Evolutionary conservation across 2,888 invertebrate species (phyloP).

Genomic region (Thera obeliscata): DNA sequence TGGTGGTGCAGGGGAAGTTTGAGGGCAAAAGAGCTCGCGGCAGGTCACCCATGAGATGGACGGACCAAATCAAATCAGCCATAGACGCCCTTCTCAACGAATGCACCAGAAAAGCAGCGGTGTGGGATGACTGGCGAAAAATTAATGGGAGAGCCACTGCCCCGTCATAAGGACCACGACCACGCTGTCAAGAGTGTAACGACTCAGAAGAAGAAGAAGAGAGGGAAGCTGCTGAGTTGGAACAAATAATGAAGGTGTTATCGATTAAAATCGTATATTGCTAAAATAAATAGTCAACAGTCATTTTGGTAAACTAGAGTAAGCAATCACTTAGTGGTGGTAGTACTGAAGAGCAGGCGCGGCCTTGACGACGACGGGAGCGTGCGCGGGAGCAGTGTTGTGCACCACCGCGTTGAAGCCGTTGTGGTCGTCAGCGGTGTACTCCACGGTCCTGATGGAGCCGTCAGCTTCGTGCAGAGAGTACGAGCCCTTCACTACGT

Average conservation of each 20-base stretch:
- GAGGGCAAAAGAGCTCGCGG: too few relatives aligned
- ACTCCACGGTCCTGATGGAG: conserved; percentile 82
- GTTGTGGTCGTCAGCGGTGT: conserved; percentile 81
- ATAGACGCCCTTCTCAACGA: too few relatives aligned
- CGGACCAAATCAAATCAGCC: too few relatives aligned
- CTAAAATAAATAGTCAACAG: conserved; percentile 53
- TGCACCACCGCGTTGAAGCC: conserved; percentile 76
- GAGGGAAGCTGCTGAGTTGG: too few relatives aligned
- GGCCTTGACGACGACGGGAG: conserved; percentile 60
- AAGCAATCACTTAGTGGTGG: conserved; percentile 51
- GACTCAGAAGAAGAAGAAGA: too few relatives aligned
- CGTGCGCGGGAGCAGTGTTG: conserved; percentile 63
- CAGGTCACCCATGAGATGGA: too few relatives aligned
- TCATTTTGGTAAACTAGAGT: conserved; percentile 35
- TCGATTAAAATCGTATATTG: conserved; percentile 46
- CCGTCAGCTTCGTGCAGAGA: conserved; percentile 83
- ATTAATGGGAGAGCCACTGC: too few relatives aligned
- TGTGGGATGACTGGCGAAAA: too few relatives aligned
- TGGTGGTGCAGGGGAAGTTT: too few relatives aligned
- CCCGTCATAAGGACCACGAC: too few relatives aligned
- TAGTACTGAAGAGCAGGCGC: conserved; percentile 66
- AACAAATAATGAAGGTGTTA: neutral
- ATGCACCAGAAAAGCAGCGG: too few relatives aligned
- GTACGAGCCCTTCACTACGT: conserved; percentile 82
- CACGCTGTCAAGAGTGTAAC: too few relatives aligned